Evolutionary conservation across 2,113 vertebrate species (phyloP).

Genomic region (Nyctibius bracteatus): DNA sequence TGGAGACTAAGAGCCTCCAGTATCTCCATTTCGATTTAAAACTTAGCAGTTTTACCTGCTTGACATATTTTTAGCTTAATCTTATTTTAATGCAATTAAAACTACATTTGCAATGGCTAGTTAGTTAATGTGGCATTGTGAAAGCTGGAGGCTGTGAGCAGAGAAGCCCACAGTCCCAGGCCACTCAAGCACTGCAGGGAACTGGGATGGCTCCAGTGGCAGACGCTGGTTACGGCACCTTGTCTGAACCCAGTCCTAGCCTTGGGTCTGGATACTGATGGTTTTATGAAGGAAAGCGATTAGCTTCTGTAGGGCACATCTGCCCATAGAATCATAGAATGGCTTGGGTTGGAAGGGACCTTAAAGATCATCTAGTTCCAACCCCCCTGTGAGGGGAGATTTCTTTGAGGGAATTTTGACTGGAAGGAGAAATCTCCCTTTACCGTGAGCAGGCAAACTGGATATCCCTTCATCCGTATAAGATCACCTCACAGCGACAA

Average conservation of each 20-base stretch:
- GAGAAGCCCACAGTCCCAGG: neutral
- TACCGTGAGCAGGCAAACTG: accelerated
- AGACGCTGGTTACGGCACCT: accelerated
- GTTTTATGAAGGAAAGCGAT: neutral
- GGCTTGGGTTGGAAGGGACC: too few species aligned
- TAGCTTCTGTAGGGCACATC: neutral
- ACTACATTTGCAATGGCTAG: neutral
- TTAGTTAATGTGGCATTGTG: neutral
- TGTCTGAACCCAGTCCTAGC: neutral
- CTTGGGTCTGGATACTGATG: neutral
- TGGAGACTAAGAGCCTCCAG: neutral
- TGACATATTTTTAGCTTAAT: neutral
- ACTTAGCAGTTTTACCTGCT: neutral
- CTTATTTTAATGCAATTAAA: neutral
- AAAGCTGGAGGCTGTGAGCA: neutral
- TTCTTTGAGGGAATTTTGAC: neutral
- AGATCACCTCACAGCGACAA: neutral
- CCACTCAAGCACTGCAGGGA: accelerated
- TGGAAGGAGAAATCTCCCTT: neutral
- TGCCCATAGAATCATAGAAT: neutral
- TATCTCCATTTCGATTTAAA: neutral
- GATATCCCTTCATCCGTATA: neutral
- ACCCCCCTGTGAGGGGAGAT: too few species aligned
- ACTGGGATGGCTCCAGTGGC: neutral
- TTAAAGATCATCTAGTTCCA: too few species aligned